Evolutionary conservation across 2,113 vertebrate genomes (phyloP).

Genomic region (Oenanthe oenanthe): DNA sequence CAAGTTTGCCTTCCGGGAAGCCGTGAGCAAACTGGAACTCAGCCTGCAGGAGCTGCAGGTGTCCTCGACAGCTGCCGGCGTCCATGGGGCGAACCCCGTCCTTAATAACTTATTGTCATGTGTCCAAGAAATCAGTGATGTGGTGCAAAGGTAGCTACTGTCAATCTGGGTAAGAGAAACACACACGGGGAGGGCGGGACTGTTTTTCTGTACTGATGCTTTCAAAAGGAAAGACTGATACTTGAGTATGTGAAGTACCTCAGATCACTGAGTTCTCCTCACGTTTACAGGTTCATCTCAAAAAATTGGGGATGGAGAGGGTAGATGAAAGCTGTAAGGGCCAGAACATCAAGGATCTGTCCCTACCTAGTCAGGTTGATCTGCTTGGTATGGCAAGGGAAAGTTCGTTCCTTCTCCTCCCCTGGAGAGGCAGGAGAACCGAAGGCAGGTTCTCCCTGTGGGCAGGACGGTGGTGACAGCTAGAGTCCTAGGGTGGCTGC

Average conservation of each 20-base stretch:
- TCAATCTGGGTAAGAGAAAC: conserved; percentile 38
- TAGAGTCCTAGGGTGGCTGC: background rate
- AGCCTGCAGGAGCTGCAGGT: conserved; percentile 96
- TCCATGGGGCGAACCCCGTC: conserved; percentile 84
- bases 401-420: background rate
- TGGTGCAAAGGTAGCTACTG: conserved; percentile 97
- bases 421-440: background rate
- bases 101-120: conserved; percentile 95
- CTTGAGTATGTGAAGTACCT: conserved; percentile 85
- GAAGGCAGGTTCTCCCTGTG: background rate
- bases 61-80: conserved; percentile 82
- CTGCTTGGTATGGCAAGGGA: background rate
- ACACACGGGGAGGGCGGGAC: background rate
- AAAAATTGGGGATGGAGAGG: conserved; percentile 53
- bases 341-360: conserved; percentile 21
- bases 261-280: conserved; percentile 80
- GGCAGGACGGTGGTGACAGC: background rate
- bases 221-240: conserved; percentile 77
- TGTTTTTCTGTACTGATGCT: conserved; percentile 73
- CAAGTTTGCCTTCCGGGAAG: conserved; percentile 98
- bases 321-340: conserved; percentile 21
- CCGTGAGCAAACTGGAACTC: conserved; percentile 95
- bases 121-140: conserved; percentile 97
- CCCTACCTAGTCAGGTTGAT: background rate
- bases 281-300: conserved; percentile 86